These are phyloP conservation scores for Xylota segnis DNA, from an alignment of 2,888 invertebrate species.

Conservation along the genomic window DNA sequence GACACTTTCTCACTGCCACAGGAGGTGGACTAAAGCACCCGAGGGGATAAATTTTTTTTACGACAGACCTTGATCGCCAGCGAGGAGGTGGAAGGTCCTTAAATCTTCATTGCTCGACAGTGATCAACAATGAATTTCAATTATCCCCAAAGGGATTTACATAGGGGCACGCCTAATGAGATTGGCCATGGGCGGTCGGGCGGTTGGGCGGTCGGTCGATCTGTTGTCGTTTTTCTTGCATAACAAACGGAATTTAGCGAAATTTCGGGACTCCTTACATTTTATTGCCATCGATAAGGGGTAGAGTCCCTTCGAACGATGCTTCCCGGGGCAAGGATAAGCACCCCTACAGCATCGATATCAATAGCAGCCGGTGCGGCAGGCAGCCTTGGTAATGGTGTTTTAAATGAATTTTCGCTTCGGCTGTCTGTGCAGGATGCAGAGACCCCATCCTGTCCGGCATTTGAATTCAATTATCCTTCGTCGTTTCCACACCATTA, in stretches of 20 bases:
- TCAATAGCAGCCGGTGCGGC: constrained; percentile 25
- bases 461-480: constrained; percentile 65
- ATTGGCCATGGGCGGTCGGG: constrained; percentile 16
- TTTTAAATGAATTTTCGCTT: constrained; percentile 63
- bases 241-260: constrained; percentile 15
- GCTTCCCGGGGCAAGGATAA: constrained; percentile 31
- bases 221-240: not conserved
- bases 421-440: not conserved
- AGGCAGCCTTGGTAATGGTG: constrained; percentile 45
- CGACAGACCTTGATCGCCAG: constrained; percentile 24
- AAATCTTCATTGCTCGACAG: constrained; percentile 32
- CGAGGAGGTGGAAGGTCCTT: not conserved
- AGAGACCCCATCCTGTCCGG: not conserved
- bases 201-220: too few relatives aligned
- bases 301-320: constrained; percentile 50
- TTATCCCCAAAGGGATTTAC: constrained; percentile 46
- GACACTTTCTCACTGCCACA: not conserved
- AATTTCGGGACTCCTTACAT: constrained; percentile 44
- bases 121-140: constrained; percentile 53
- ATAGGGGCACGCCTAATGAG: constrained; percentile 22
- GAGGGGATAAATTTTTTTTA: not conserved
- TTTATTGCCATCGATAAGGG: constrained; percentile 58
- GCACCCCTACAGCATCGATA: constrained; percentile 4
- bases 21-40: not conserved
- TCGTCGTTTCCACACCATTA: constrained; percentile 67